These are phyloP conservation scores for Drosophila prosaltans DNA, from an alignment of 1,140 invertebrate species.

Conservation along the genomic window DNA sequence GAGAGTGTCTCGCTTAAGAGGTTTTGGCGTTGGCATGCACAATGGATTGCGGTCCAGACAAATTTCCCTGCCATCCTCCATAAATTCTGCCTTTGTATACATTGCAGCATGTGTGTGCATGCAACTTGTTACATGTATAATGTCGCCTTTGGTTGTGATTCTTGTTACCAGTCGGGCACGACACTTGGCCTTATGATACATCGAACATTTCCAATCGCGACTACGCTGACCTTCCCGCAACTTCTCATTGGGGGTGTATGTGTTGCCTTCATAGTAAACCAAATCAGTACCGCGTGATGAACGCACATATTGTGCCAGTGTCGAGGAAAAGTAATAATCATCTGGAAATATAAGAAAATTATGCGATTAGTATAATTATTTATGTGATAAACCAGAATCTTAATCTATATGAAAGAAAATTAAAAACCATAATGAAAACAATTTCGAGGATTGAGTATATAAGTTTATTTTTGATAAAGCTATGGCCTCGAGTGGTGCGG, in stretches of 20 bases:
- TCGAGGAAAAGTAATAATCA: neutral
- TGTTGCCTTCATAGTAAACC: conserved; percentile 73
- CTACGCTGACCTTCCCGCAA: conserved; percentile 59
- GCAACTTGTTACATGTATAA: conserved; percentile 69
- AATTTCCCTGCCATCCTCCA: conserved; percentile 27
- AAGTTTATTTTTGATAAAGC: conserved; percentile 53
- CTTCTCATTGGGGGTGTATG: conserved; percentile 82
- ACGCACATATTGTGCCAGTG: conserved; percentile 65
- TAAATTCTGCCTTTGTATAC: conserved; percentile 33
- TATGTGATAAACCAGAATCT: conserved; percentile 16
- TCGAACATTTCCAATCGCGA: conserved; percentile 81
- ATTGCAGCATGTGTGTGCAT: conserved; percentile 62
- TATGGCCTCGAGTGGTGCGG: neutral
- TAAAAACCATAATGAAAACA: conserved; percentile 54
- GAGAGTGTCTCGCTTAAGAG: neutral
- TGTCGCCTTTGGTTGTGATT: conserved; percentile 46
- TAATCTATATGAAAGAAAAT: conserved; percentile 44
- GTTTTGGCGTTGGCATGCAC: neutral
- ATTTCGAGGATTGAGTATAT: conserved; percentile 25
- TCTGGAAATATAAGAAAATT: conserved; percentile 18
- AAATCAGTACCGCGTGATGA: conserved; percentile 76
- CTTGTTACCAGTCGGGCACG: conserved; percentile 70
- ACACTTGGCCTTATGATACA: conserved; percentile 82
- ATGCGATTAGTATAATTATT: neutral
- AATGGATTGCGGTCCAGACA: conserved; percentile 49